A percentile compares a stretch with the other conserved stretches of the same genome.
Evolutionary conservation across 2,888 invertebrate species (phyloP).

Genomic region (Dynastes grantii): DNA sequence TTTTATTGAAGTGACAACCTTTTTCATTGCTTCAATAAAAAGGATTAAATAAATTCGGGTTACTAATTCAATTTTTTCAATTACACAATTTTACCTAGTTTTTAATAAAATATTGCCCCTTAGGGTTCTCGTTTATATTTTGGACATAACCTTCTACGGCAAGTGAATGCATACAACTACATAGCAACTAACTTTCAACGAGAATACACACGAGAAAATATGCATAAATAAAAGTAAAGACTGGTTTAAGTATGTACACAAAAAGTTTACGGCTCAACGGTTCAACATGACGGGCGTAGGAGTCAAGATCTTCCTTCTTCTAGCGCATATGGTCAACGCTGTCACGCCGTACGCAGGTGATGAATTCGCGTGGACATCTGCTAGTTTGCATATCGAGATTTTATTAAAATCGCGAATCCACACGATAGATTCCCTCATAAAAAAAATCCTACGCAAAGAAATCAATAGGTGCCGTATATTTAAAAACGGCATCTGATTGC

Average conservation of each 20-base stretch:
- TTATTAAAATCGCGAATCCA: background rate
- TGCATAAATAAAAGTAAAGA: background rate
- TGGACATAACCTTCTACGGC: too few relatives aligned
- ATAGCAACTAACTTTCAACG: background rate
- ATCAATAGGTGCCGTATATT: background rate
- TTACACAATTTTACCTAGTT: too few relatives aligned
- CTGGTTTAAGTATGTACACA: background rate
- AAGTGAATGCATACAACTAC: too few relatives aligned
- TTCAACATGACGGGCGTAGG: slow-evolving; percentile 28
- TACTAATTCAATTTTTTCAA: too few relatives aligned
- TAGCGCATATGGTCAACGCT: slow-evolving; percentile 27
- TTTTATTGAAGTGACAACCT: too few relatives aligned
- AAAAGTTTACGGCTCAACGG: slow-evolving; percentile 26
- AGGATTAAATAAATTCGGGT: too few relatives aligned
- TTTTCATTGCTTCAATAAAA: too few relatives aligned
- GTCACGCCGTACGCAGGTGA: slow-evolving; percentile 31
- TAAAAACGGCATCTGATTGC: background rate
- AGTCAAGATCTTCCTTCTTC: slow-evolving; percentile 28
- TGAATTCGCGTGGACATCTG: slow-evolving; percentile 22
- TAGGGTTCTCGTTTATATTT: too few relatives aligned
- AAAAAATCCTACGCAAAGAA: background rate
- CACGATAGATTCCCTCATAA: background rate
- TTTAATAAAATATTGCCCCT: too few relatives aligned
- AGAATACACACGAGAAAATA: background rate
- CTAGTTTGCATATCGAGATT: background rate